Conservation (phyloP, 2,888 invertebrate species). For the Drosophila nr. perissopoda region DNA sequence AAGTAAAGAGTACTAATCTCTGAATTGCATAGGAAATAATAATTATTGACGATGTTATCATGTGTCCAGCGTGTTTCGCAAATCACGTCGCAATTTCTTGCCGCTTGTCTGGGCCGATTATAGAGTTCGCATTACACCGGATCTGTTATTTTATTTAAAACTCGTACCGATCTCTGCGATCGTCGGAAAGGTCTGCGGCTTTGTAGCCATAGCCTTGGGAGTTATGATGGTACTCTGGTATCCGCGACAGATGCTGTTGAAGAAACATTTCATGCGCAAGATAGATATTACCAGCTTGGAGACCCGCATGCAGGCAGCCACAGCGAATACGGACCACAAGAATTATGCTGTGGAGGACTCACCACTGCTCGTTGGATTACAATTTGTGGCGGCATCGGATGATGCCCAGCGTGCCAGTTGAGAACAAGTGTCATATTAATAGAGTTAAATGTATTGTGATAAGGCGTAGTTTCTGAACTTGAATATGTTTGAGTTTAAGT, state of each 20-base stretch:
- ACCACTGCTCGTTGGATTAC: slow-evolving; percentile 60
- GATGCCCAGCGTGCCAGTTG: slow-evolving; percentile 26
- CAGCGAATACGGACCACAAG: slow-evolving; percentile 34
- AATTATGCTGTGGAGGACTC: slow-evolving; percentile 51
- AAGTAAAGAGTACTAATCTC: slow-evolving; percentile 61
- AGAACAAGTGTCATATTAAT: slow-evolving; percentile 2
- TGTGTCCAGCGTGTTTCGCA: slow-evolving; percentile 64
- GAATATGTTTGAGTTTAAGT: slow-evolving; percentile 16
- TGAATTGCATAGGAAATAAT: not conserved
- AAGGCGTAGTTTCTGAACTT: slow-evolving; percentile 29
- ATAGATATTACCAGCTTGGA: slow-evolving; percentile 70
- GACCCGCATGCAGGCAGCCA: slow-evolving; percentile 33
- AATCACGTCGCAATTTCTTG: slow-evolving; percentile 62
- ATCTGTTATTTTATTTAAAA: slow-evolving; percentile 61
- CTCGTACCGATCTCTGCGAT: slow-evolving; percentile 53
- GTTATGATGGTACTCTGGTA: slow-evolving; percentile 68
- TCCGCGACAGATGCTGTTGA: slow-evolving; percentile 58
- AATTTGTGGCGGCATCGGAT: slow-evolving; percentile 35
- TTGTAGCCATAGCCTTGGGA: slow-evolving; percentile 51
- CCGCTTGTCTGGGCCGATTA: slow-evolving; percentile 81
- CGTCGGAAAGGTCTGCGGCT: slow-evolving; percentile 55
- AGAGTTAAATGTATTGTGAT: slow-evolving; percentile 37
- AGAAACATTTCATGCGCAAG: slow-evolving; percentile 65
- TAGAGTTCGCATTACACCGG: slow-evolving; percentile 59
- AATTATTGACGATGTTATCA: too few relatives aligned